These are phyloP conservation scores for Euwallacea similis DNA, from an alignment of 1,140 invertebrate species.

Conservation along the genomic window DNA sequence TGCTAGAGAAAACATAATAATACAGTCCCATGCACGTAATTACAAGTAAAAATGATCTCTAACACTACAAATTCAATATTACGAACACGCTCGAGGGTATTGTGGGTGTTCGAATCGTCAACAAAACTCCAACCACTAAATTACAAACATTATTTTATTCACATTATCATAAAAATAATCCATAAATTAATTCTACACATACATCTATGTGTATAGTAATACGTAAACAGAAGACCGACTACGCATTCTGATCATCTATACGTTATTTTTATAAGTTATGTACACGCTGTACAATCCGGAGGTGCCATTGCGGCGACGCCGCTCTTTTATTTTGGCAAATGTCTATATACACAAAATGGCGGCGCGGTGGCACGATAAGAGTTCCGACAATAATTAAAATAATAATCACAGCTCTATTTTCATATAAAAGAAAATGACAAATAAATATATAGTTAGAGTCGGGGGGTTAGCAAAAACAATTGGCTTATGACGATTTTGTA, in stretches of 20 bases:
- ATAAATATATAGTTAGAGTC: background rate
- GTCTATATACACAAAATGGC: background rate
- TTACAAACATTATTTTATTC: conserved; percentile 30
- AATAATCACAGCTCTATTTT: conserved; percentile 4
- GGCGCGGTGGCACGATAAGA: background rate
- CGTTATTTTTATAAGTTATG: conserved; percentile 1
- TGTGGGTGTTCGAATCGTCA: background rate
- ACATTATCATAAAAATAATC: conserved; percentile 32
- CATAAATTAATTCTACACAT: conserved; percentile 33
- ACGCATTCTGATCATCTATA: background rate
- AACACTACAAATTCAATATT: no score
- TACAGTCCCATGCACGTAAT: no score
- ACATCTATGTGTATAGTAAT: conserved; percentile 5
- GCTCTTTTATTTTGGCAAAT: no score
- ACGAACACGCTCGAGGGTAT: no score
- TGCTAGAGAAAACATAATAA: no score
- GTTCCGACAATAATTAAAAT: background rate
- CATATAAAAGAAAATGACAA: background rate
- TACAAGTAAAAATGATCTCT: no score
- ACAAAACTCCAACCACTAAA: conserved; percentile 6
- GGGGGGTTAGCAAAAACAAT: background rate
- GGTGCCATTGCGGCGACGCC: no score
- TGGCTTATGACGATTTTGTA: no score
- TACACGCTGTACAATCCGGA: background rate
- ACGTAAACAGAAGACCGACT: background rate